Percentiles rank a stretch among this genome's conserved stretches.
Conservation (phyloP, 37 sponge, comb jelly and placozoan species). For the Crambe crambe region DNA sequence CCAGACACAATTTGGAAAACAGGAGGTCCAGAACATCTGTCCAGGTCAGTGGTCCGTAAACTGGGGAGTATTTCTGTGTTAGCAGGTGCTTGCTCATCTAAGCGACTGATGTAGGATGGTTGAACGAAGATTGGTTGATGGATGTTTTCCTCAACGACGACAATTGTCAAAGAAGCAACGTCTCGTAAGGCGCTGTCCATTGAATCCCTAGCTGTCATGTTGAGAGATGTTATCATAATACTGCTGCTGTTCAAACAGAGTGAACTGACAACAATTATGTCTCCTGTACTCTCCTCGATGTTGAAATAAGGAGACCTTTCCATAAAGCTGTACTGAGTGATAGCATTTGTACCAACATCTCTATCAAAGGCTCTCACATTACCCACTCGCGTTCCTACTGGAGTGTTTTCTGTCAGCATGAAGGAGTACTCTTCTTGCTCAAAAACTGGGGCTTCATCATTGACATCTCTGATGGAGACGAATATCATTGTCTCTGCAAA, state of each 20-base stretch:
- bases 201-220: slow-evolving; percentile 48
- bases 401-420: slow-evolving; percentile 60
- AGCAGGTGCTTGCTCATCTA: slow-evolving; percentile 34
- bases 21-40: slow-evolving; percentile 61
- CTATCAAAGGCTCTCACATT: slow-evolving; percentile 42
- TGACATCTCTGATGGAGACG: slow-evolving; percentile 53
- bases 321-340: slow-evolving; percentile 34
- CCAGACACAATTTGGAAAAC: slow-evolving; percentile 44
- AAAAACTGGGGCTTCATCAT: slow-evolving; percentile 70
- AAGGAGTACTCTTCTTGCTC: slow-evolving; percentile 13
- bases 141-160: slow-evolving; percentile 59
- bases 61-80: slow-evolving; percentile 40
- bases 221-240: slow-evolving; percentile 24
- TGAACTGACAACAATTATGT: slow-evolving; percentile 12
- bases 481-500: slow-evolving; percentile 19
- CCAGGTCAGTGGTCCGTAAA: slow-evolving; percentile 58
- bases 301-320: slow-evolving; percentile 20
- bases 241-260: slow-evolving; percentile 42
- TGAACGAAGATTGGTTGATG: slow-evolving; percentile 61
- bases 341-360: slow-evolving; percentile 57
- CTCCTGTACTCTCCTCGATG: slow-evolving; percentile 41
- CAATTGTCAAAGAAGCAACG: slow-evolving; percentile 37
- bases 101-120: slow-evolving; percentile 64
- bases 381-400: neutral
- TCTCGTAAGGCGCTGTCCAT: neutral